Conservation (phyloP, 2,797 vertebrate genomes). For the Crenuchus spilurus region DNA sequence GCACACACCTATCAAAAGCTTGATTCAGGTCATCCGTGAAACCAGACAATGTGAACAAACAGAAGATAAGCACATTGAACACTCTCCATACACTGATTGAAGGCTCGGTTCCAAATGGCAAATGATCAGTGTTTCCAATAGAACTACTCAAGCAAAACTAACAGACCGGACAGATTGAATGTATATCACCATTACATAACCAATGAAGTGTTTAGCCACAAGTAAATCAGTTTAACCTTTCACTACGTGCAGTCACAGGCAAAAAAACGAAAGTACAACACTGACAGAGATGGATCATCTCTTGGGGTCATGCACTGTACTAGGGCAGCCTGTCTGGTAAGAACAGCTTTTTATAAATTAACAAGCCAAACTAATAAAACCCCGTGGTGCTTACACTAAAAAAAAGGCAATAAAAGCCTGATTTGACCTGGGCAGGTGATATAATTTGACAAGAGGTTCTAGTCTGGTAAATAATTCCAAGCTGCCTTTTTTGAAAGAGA, state of each 20-base stretch:
- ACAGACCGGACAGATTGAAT: neutral
- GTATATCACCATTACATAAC: conserved; percentile 3
- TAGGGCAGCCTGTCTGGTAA: neutral
- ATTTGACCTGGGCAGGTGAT: no score
- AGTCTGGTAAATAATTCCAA: no score
- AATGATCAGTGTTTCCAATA: neutral
- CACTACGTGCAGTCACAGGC: neutral
- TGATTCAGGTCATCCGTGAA: conserved; percentile 30
- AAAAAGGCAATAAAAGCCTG: no score
- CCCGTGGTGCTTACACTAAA: no score
- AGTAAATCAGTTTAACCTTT: conserved; percentile 33
- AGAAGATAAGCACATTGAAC: conserved; percentile 15
- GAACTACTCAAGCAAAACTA: neutral
- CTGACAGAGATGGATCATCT: neutral
- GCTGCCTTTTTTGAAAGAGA: no score
- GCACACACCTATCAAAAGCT: conserved; percentile 9
- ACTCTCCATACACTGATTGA: neutral
- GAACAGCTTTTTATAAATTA: no score
- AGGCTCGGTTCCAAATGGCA: neutral
- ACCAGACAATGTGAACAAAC: conserved; percentile 2
- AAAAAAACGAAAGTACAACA: conserved; percentile 6
- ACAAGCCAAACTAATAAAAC: neutral
- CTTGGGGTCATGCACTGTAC: neutral
- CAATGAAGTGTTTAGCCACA: neutral
- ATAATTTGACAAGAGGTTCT: no score